These are phyloP conservation scores for Sebastes glaucus DNA, from an alignment of 2,797 vertebrate species.

Conservation along the genomic window DNA sequence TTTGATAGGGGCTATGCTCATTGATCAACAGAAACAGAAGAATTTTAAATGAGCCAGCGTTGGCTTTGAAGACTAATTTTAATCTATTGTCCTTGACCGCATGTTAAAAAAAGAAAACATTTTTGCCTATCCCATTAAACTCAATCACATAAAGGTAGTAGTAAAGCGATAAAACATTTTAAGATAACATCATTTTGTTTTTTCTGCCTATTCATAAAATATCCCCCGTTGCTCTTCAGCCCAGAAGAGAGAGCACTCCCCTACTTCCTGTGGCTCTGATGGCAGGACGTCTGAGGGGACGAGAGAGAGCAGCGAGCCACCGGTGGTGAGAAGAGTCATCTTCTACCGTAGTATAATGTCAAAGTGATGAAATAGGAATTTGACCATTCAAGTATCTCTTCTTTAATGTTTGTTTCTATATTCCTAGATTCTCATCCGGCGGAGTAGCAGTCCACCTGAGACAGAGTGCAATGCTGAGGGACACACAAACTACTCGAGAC, in stretches of 20 bases:
- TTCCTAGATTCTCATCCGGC: conserved; percentile 82
- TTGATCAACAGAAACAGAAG: neutral
- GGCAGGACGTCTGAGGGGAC: conserved; percentile 80
- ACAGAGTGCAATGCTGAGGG: conserved; percentile 84
- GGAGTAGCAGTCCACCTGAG: conserved; percentile 90
- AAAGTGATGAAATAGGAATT: neutral
- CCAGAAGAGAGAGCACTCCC: conserved; percentile 86
- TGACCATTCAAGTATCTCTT: neutral
- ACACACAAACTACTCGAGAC: conserved; percentile 67
- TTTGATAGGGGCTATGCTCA: neutral
- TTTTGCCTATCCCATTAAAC: neutral
- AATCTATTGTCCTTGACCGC: neutral
- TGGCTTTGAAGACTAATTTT: neutral
- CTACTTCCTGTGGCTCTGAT: conserved; percentile 84
- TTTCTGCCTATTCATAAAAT: neutral
- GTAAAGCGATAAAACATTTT: neutral
- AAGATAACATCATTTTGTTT: neutral
- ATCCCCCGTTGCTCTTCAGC: conserved; percentile 71
- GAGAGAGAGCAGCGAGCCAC: conserved; percentile 82
- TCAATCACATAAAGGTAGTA: neutral
- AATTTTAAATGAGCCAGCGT: neutral
- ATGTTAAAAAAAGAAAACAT: neutral
- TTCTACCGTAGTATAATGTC: neutral
- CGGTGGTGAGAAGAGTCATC: conserved; percentile 84
- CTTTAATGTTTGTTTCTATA: neutral